Evolutionary conservation across 2,888 invertebrate genomes (phyloP), one percentile per base, ranked within the genome.

Genomic region (Bursaphelenchus okinawaensis): DNA sequence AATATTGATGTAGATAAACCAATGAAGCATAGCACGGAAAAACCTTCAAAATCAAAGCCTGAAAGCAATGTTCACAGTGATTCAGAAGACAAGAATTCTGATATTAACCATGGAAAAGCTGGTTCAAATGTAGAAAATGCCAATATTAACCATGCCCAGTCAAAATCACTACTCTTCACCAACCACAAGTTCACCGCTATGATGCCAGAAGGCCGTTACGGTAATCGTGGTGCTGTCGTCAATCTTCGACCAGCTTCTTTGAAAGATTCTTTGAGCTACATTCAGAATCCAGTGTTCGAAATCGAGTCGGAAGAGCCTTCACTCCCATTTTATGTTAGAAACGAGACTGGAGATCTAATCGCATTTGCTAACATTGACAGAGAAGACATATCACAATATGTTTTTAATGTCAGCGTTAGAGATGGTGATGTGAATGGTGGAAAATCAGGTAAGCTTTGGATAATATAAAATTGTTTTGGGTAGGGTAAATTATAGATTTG

Each of bases 281-380:
- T 54, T 56, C 26, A 9, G 4, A 27, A 24, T 62, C 9, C 20
- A 1, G 29, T 62, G 20, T 68, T 68, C 16, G 8, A 61, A 58
- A 16, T 60, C 55, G 40, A 57, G n/a, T 66, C 58, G 12, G 19
- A 27, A 40, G 51, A 67, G 66, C 16, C 73, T 61, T 51, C 56
- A 4, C 61, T 73, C 7, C 70, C 70, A 9, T 73, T 73, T 62
- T 63, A 55, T 58, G 67, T 74, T 19, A 66, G 69, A 22, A 72
- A 68, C 52, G 63, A 68, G 3, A 74, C 70, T 20, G 79, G 79
- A 8, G 71, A 76, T 20, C 52, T 79, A 28, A 66, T 75, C 19
- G 71, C 74, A 8, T 73, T 77, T 57, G 68, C 64, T 12, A 74
- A 80, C 40, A 70, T 75, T 55, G 79, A 79, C 65, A 67, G 77